These are phyloP conservation scores for Callipepla squamata DNA, from an alignment of 2,113 vertebrate species.

Conservation along the genomic window DNA sequence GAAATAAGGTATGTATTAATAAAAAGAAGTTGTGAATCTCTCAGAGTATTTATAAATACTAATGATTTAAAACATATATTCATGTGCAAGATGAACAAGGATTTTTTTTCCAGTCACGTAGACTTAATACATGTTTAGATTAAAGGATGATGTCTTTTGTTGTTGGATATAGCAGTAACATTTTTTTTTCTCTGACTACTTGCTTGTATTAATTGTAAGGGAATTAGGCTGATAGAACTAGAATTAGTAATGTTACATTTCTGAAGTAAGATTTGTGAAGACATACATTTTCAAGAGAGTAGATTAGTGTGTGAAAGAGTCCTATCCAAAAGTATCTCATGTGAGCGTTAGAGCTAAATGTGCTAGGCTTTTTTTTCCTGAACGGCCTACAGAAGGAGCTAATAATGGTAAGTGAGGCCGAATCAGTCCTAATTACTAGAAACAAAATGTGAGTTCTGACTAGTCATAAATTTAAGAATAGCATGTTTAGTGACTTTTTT, in stretches of 20 bases:
- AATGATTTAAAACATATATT: background rate
- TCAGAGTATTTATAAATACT: background rate
- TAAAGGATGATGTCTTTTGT: background rate
- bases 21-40: background rate
- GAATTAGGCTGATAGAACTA: background rate
- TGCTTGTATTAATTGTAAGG: background rate
- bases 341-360: background rate
- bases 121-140: background rate
- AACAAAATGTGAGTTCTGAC: background rate
- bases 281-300: background rate
- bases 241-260: background rate
- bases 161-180: background rate
- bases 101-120: background rate
- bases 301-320: background rate
- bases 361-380: background rate
- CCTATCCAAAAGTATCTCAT: background rate
- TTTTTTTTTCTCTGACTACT: background rate
- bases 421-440: background rate
- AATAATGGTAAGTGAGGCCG: background rate
- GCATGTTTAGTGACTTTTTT: background rate
- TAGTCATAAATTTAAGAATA: background rate
- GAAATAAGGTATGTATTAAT: conserved; percentile 91
- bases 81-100: background rate
- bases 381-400: background rate
- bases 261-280: background rate